Evolutionary conservation across 2,797 vertebrate species (phyloP).

Genomic region (Nannoperca australis): DNA sequence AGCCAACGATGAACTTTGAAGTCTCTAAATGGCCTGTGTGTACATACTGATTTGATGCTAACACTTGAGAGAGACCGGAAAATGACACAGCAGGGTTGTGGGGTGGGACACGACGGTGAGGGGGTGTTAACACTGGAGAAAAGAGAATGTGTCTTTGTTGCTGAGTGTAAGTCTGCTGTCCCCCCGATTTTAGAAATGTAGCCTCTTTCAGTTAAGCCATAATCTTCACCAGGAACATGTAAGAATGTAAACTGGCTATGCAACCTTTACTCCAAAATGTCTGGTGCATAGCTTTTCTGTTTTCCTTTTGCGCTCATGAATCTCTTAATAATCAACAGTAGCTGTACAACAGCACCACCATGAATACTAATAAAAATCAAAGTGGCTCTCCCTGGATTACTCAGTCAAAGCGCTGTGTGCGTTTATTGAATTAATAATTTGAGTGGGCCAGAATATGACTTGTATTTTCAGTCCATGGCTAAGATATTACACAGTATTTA

Average conservation of each 20-base stretch:
- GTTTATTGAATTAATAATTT: constrained; percentile 68
- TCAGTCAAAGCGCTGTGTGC: constrained; percentile 46
- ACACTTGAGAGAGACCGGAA: constrained; percentile 59
- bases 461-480: constrained; percentile 38
- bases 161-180: background rate
- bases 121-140: constrained; percentile 33
- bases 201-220: constrained; percentile 5
- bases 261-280: constrained; percentile 16
- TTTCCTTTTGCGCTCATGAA: constrained; percentile 47
- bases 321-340: constrained; percentile 52
- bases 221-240: background rate
- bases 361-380: constrained; percentile 67
- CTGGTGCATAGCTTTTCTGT: constrained; percentile 3
- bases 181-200: constrained; percentile 4
- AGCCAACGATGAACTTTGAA: constrained; percentile 82
- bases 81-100: constrained; percentile 47
- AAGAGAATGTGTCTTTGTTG: constrained; percentile 26
- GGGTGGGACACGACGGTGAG: constrained; percentile 22
- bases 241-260: background rate
- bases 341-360: constrained; percentile 30
- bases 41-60: constrained; percentile 75
- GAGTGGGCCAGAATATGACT: constrained; percentile 42
- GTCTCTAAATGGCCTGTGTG: constrained; percentile 78
- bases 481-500: constrained; percentile 33
- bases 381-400: constrained; percentile 60